These are phyloP conservation scores for Galbula dea DNA, from an alignment of 2,113 vertebrate genomes.

Conservation along the genomic window DNA sequence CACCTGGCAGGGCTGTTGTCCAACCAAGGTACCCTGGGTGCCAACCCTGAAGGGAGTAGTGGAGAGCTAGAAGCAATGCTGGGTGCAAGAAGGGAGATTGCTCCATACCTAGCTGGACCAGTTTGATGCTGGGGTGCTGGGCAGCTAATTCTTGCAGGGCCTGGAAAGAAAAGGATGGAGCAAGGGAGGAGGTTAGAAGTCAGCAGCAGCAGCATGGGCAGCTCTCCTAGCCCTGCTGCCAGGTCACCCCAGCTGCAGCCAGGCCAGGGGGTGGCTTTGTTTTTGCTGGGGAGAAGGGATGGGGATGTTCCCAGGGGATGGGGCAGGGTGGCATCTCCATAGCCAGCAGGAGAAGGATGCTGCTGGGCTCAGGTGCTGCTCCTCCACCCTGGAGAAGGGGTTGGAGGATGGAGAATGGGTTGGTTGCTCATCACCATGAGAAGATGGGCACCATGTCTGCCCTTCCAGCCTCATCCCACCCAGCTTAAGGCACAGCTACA, in stretches of 20 bases:
- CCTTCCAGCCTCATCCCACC: background rate
- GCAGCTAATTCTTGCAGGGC: conserved; percentile 31
- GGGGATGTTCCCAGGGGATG: background rate
- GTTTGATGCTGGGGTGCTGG: conserved; percentile 18
- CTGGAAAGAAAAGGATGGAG: background rate
- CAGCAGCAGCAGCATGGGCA: rapidly evolving
- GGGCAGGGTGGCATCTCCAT: background rate
- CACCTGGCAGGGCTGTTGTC: background rate
- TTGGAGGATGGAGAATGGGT: too few relatives aligned
- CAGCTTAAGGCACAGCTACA: rapidly evolving
- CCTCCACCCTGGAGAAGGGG: too few relatives aligned
- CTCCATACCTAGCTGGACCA: conserved; percentile 50
- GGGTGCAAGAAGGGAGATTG: background rate
- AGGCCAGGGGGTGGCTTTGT: background rate
- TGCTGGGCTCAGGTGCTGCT: too few relatives aligned
- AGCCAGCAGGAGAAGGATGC: too few relatives aligned
- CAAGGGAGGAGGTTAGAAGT: background rate
- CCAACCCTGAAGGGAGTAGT: background rate
- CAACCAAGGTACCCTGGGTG: background rate
- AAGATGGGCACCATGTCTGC: background rate
- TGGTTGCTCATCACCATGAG: background rate
- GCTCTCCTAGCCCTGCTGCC: background rate
- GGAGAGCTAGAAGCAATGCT: background rate
- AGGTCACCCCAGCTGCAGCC: background rate
- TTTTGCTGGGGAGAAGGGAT: background rate